Base-by-base conservation (phyloP, 2,888 invertebrate genomes). In the Meliscaeva auricollis region DNA sequence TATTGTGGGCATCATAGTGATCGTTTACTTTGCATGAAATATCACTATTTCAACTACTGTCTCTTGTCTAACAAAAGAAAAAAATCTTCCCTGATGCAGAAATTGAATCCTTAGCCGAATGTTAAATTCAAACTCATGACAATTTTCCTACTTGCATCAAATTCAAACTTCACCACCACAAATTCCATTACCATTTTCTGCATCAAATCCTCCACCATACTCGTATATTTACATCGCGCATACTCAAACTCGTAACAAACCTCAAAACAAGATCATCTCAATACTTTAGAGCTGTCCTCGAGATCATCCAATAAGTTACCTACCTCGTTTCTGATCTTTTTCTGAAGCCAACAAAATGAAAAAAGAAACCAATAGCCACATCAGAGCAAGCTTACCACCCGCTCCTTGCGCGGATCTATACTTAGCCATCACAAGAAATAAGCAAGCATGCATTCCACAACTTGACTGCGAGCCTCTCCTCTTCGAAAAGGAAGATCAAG, bases 261-360 rank as follows among this genome's bases (percentile, higher is more conserved):
- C 4, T 30, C 13, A 52, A 64, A 32, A 54, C 70, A 60, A 79
- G 75, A 84, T 84, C 58, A 84, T 72, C 79, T 79, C 79, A 70
- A 76, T 79, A 48, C 75, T 72, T 79, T 76, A 81, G 26, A 85
- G 80, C 85, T 85, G 85, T 85, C 85, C 62, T 56, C 62, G 32
- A 81, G 81, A 85, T 85, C 85, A 58, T 85, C 81, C 85, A 81
- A 85, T 85, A 85, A 85, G 80, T 85, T 85, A 81, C 54, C 69
- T 15, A 56, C 60, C 58, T 77, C 46, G 70, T 72, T 64, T 44
- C 32, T 62, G 76, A 85, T 80, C 80, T 72, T 15, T 54, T 54
- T 17, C 5, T 6, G n/a, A n/a, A n/a, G n/a, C n/a, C n/a, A n/a
- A 30, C 30, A 4, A 26, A 48, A 11, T n/a, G n/a, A 20, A 26